Conservation (phyloP, 2,113 vertebrate species). For the Bolborhynchus lineola region DNA sequence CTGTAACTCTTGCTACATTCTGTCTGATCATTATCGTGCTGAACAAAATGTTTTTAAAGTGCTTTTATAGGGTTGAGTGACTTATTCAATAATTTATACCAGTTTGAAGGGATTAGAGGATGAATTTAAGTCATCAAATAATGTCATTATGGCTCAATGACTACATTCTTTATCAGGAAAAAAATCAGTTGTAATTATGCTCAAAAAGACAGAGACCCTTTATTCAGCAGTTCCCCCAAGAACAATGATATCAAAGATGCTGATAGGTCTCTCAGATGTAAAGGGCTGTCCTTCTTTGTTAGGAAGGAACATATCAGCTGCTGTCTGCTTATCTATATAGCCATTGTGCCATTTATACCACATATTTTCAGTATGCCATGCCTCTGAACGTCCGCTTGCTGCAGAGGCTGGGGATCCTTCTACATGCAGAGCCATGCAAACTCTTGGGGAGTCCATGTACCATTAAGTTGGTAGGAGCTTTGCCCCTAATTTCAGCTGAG, state of each 20-base stretch:
- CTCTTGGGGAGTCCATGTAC: not conserved
- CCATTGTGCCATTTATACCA: conserved; percentile 35
- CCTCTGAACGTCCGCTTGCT: not conserved
- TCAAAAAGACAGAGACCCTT: conserved; percentile 59
- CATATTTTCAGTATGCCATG: not conserved
- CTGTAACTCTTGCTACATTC: conserved; percentile 62
- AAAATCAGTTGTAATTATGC: conserved; percentile 60
- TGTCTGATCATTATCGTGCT: conserved; percentile 32
- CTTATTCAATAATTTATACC: conserved; percentile 63
- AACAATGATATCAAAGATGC: conserved; percentile 61
- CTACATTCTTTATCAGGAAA: conserved; percentile 39
- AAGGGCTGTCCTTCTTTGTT: conserved; percentile 52
- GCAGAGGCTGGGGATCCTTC: not conserved
- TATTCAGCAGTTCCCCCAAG: conserved; percentile 58
- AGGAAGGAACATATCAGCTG: conserved; percentile 49
- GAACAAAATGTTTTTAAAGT: conserved; percentile 65
- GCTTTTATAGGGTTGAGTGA: conserved; percentile 53
- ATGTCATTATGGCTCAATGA: conserved; percentile 49
- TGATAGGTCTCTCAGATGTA: conserved; percentile 55
- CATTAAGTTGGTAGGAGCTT: not conserved
- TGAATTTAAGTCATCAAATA: conserved; percentile 58
- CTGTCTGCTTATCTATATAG: conserved; percentile 27
- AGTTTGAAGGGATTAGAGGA: conserved; percentile 57
- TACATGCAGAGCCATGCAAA: not conserved
- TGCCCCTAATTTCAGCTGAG: not conserved